Evolutionary conservation across 2,888 invertebrate species (phyloP).

Genomic region (Ormyrus labotus): DNA sequence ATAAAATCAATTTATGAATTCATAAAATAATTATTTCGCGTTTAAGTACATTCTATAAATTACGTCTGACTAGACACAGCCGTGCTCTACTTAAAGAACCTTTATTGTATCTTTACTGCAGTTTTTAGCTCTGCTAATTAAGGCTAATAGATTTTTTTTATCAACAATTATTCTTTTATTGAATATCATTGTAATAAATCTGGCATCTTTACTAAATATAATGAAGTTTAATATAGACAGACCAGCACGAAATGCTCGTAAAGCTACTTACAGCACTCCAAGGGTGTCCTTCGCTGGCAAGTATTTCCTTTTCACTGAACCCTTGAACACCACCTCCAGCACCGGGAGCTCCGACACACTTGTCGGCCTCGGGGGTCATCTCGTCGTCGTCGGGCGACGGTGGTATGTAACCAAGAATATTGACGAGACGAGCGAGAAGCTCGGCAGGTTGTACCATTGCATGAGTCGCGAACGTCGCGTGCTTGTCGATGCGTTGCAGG

Average conservation of each 20-base stretch:
- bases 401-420: constrained; percentile 82
- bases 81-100: no score
- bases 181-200: no score
- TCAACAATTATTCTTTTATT: no score
- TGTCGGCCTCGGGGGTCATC: neutral
- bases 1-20: no score
- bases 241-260: neutral
- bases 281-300: constrained; percentile 80
- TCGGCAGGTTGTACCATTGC: constrained; percentile 86
- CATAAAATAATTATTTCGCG: no score
- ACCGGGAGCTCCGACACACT: constrained; percentile 56
- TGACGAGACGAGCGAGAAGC: constrained; percentile 85
- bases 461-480: constrained; percentile 85
- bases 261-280: constrained; percentile 57
- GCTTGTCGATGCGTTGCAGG: constrained; percentile 86
- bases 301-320: constrained; percentile 85
- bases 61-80: no score
- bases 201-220: no score
- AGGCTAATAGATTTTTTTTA: no score
- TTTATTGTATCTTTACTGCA: no score
- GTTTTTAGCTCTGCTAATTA: no score
- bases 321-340: constrained; percentile 78
- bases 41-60: no score
- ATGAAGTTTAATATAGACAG: neutral
- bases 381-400: constrained; percentile 68